phyloP scores from a whole-genome alignment of 2,888 invertebrate species.

The Brachyptera putata region DNA sequence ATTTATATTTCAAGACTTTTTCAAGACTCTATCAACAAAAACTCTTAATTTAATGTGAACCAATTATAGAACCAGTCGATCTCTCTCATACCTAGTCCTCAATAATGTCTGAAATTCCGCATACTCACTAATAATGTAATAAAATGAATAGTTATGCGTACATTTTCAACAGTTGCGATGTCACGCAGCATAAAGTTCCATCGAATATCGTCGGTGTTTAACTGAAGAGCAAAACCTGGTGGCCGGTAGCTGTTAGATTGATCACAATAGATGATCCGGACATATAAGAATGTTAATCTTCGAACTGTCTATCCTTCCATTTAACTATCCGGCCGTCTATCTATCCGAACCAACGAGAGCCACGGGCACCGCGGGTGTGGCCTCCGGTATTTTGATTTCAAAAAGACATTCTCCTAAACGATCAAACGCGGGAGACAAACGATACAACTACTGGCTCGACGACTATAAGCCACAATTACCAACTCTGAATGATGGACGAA shows the following conservation, averaged over 20 bases:
- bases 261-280: constrained; percentile 16
- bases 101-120: no score
- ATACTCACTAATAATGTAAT: no score
- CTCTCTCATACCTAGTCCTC: no score
- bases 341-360: no score
- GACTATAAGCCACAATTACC: constrained; percentile 1
- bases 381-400: not conserved
- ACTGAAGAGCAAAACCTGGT: constrained; percentile 2
- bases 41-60: no score
- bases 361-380: not conserved
- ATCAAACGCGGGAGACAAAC: constrained; percentile 8
- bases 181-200: not conserved
- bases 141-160: no score
- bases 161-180: no score
- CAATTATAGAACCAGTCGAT: no score
- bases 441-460: constrained; percentile 9
- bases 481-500: constrained; percentile 8
- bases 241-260: constrained; percentile 15
- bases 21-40: no score
- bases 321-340: constrained; percentile 1
- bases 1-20: no score
- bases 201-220: not conserved
- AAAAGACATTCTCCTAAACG: not conserved
- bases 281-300: constrained; percentile 3
- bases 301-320: not conserved